These are phyloP conservation scores for Chrysolina oricalcia DNA, from an alignment of 2,888 invertebrate genomes.

Conservation along the genomic window DNA sequence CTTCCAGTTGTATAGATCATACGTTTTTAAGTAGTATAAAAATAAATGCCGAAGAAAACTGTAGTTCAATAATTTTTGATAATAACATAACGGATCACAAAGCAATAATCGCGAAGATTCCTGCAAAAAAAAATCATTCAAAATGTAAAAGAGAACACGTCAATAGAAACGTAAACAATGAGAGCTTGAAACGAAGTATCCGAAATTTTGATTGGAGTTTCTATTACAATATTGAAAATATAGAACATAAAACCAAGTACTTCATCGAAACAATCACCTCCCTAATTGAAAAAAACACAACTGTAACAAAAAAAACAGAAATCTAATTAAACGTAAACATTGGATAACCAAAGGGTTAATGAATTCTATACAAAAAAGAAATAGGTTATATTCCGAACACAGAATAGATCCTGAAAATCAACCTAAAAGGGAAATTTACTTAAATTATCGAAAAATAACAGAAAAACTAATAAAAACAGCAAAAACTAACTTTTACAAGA, in stretches of 20 bases:
- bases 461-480: not conserved
- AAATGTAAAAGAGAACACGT: too few species aligned
- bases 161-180: not conserved
- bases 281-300: not conserved
- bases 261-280: not conserved
- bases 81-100: not conserved
- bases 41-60: not conserved
- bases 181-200: not conserved
- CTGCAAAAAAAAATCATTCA: too few species aligned
- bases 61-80: constrained; percentile 1
- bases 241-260: not conserved
- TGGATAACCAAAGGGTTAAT: not conserved
- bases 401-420: too few species aligned
- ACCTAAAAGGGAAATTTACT: not conserved
- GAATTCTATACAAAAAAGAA: not conserved
- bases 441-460: not conserved
- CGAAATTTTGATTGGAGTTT: not conserved
- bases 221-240: too few species aligned
- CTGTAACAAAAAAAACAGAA: not conserved
- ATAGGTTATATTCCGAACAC: too few species aligned
- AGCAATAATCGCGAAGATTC: not conserved
- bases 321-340: too few species aligned
- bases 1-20: not conserved
- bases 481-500: not conserved
- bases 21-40: not conserved